These are phyloP conservation scores for Odobenus rosmarus DNA, from an alignment of 2,113 vertebrate genomes.

Conservation along the genomic window DNA sequence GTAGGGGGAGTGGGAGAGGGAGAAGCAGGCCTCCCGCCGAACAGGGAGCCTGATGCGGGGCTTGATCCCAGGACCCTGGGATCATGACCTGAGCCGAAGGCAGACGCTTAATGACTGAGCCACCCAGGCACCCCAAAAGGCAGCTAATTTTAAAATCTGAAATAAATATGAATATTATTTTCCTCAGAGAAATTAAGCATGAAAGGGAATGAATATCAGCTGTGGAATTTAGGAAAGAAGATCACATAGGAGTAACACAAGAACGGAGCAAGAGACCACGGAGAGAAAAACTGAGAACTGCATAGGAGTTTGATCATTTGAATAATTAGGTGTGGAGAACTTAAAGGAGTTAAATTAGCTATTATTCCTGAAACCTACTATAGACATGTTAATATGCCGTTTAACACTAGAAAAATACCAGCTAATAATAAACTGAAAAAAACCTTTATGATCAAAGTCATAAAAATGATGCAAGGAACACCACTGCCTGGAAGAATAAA, in stretches of 20 bases:
- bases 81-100: too few relatives aligned
- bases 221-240: neutral
- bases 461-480: neutral
- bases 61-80: too few relatives aligned
- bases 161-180: neutral
- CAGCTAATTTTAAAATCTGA: neutral
- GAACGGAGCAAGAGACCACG: neutral
- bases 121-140: too few relatives aligned
- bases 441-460: neutral
- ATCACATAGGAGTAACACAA: neutral
- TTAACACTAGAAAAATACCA: neutral
- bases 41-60: too few relatives aligned
- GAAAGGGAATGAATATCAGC: neutral
- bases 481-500: neutral
- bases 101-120: too few relatives aligned
- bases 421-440: neutral
- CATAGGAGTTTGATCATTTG: neutral
- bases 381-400: neutral
- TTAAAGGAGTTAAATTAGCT: neutral
- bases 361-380: neutral
- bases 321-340: neutral
- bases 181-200: neutral
- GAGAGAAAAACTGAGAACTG: neutral
- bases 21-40: too few relatives aligned
- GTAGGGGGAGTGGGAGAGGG: too few relatives aligned